Evolutionary conservation across 2,888 invertebrate genomes (phyloP).

Genomic region (Trichogramma dendrolimi): DNA sequence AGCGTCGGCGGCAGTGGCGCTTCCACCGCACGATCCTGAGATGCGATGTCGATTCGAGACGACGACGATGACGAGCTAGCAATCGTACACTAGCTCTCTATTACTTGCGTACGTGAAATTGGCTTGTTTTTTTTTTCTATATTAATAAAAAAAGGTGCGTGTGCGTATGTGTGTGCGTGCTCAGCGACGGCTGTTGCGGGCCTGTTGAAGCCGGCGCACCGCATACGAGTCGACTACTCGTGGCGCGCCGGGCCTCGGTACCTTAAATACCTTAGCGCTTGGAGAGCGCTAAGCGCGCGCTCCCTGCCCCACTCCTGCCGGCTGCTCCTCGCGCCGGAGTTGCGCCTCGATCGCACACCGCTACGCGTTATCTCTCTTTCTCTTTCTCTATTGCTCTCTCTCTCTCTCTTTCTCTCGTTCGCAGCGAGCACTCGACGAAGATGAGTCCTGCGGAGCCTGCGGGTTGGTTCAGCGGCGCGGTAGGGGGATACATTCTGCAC

Average conservation of each 20-base stretch:
- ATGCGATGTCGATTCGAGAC: not conserved
- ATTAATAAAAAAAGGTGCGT: not conserved
- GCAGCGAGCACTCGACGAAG: not conserved
- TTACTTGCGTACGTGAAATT: not conserved
- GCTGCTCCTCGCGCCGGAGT: constrained; percentile 4
- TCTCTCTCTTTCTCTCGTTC: constrained; percentile 4
- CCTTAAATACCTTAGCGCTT: constrained; percentile 62
- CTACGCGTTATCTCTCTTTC: constrained; percentile 13
- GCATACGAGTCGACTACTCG: constrained; percentile 62
- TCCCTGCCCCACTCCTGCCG: constrained; percentile 13
- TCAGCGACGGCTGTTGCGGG: constrained; percentile 24
- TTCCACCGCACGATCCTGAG: no score
- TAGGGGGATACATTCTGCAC: constrained; percentile 2
- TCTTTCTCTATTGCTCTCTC: constrained; percentile 13
- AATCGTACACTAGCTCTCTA: not conserved
- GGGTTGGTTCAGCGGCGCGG: constrained; percentile 1
- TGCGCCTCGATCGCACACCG: constrained; percentile 8
- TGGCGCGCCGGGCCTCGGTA: constrained; percentile 59
- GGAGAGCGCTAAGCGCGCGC: constrained; percentile 52
- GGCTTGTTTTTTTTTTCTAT: not conserved
- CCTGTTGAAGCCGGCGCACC: constrained; percentile 42
- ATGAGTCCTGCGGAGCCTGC: constrained; percentile 8
- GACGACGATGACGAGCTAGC: not conserved
- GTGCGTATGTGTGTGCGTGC: constrained; percentile 28
- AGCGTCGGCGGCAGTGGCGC: no score